A percentile compares a stretch with the other conserved stretches of the same genome.
Evolutionary conservation across 2,888 invertebrate genomes (phyloP).

Genomic region (Heliconius sara): DNA sequence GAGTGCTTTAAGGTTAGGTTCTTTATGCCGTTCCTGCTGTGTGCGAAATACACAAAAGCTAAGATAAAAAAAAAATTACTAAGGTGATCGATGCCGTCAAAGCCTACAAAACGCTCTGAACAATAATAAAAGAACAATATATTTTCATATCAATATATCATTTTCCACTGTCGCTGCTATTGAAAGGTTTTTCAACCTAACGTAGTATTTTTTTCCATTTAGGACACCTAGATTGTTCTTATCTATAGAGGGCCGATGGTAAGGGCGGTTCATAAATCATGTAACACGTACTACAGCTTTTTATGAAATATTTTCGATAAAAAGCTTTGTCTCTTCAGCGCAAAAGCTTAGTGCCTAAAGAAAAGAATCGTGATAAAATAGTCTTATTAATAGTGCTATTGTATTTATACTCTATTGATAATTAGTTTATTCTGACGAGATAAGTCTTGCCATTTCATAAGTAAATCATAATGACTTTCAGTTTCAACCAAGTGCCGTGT

Average conservation of each 20-base stretch:
- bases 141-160: slow-evolving; percentile 10
- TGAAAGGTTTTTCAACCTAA: background rate
- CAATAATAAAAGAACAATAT: background rate
- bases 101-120: background rate
- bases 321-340: slow-evolving; percentile 7
- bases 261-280: slow-evolving; percentile 22
- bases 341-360: slow-evolving; percentile 10
- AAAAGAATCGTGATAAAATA: background rate
- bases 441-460: too few species aligned
- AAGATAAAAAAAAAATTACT: background rate
- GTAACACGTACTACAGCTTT: slow-evolving; percentile 4
- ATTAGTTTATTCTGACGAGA: too few species aligned
- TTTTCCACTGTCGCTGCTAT: background rate
- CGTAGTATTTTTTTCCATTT: slow-evolving; percentile 18
- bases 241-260: slow-evolving; percentile 13
- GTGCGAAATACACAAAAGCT: too few species aligned
- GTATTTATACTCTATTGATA: background rate
- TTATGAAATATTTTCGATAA: slow-evolving; percentile 10
- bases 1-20: too few species aligned
- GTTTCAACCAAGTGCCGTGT: too few species aligned
- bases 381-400: background rate
- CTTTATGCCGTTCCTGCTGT: too few species aligned
- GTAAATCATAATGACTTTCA: too few species aligned
- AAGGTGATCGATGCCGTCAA: background rate
- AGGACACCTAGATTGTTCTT: slow-evolving; percentile 15